Conservation (phyloP, 2,113 vertebrate genomes). For the Leptosomus discolor region DNA sequence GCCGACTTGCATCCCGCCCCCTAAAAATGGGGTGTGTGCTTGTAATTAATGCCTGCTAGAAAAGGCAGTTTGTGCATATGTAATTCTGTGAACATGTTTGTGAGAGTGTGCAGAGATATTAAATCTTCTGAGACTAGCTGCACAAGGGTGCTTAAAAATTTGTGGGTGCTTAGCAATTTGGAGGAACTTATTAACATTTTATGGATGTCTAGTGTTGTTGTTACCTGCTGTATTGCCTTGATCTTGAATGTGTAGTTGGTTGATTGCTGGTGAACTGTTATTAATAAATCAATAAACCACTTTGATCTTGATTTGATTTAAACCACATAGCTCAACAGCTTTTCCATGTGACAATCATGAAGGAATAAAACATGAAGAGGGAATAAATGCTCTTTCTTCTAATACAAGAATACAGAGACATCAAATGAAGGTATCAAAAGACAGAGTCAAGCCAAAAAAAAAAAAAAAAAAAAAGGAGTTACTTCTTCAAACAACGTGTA, state of each 20-base stretch:
- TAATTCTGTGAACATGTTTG: neutral
- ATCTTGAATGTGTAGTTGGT: neutral
- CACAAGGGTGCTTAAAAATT: neutral
- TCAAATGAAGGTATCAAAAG: neutral
- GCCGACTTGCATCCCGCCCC: neutral
- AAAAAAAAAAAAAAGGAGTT: no score
- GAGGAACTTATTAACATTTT: neutral
- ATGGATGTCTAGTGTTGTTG: neutral
- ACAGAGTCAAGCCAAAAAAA: neutral
- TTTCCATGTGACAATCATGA: neutral
- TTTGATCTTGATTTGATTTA: neutral
- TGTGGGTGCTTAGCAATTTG: no score
- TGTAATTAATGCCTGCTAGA: neutral
- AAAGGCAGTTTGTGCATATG: neutral
- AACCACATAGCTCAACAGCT: neutral
- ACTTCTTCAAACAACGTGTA: neutral
- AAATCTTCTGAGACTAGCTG: neutral
- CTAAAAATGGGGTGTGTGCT: neutral
- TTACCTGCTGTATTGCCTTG: neutral
- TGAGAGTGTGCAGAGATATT: neutral
- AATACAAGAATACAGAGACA: neutral
- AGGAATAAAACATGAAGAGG: neutral
- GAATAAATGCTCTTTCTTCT: neutral
- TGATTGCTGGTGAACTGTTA: neutral
- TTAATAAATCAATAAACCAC: neutral